phyloP scores from a whole-genome alignment of 2,113 vertebrate species.

The Centropus unirufus region DNA sequence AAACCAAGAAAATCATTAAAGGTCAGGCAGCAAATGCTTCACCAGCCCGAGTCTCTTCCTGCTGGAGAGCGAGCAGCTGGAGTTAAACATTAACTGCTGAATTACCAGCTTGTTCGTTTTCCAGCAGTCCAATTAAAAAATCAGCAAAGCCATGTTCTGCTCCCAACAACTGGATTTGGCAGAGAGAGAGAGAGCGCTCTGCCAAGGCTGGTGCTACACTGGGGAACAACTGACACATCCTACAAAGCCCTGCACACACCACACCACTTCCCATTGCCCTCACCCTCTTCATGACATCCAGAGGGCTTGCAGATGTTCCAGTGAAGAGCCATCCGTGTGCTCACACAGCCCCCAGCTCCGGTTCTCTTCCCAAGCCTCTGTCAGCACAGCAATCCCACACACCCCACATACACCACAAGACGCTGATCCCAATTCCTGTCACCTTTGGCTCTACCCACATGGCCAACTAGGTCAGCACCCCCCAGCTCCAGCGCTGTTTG shows the following conservation, averaged over 20 bases:
- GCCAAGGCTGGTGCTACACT: neutral
- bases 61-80: neutral
- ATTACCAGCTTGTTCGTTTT: neutral
- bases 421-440: neutral
- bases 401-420: neutral
- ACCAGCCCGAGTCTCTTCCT: neutral
- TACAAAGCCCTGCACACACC: neutral
- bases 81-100: neutral
- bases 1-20: neutral
- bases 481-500: accelerated
- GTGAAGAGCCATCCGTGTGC: neutral
- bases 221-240: neutral
- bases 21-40: neutral
- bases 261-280: neutral
- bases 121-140: neutral
- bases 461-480: accelerated
- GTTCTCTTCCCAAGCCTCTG: neutral
- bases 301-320: neutral
- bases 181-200: neutral
- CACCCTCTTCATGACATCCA: neutral
- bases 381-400: neutral
- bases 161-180: neutral
- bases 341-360: neutral
- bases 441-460: neutral
- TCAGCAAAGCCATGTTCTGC: neutral